Percentiles rank a stretch among this genome's conserved stretches.
Conservation (phyloP, 2,113 vertebrate genomes). For the Canis aureus region DNA sequence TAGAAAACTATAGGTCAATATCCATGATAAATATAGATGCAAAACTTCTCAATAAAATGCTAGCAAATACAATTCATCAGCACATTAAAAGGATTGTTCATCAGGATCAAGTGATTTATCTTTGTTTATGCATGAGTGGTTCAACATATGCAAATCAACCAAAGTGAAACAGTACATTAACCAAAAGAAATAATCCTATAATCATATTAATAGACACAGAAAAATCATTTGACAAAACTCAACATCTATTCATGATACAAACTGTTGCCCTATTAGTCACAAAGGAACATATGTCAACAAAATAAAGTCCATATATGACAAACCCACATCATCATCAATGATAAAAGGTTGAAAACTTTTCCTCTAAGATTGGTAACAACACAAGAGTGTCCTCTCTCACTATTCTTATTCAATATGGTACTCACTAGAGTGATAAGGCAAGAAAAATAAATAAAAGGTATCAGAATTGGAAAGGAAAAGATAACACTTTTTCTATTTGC, state of each 20-base stretch:
- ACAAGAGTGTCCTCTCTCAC: not conserved
- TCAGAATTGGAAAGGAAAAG: not conserved
- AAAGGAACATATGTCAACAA: not conserved
- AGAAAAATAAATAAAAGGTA: not conserved
- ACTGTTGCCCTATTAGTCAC: not conserved
- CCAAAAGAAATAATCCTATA: not conserved
- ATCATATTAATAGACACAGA: not conserved
- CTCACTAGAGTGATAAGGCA: not conserved
- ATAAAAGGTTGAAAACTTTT: not conserved
- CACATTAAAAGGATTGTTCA: not conserved
- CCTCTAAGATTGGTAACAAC: not conserved
- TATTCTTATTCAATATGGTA: not conserved
- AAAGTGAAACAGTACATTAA: not conserved
- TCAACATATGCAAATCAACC: not conserved
- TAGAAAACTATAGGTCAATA: not conserved
- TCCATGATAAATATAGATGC: not conserved
- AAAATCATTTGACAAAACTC: not conserved
- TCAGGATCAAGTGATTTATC: not conserved
- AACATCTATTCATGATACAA: not conserved
- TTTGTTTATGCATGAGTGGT: not conserved
- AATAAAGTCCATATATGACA: not conserved
- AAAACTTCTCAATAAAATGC: not conserved
- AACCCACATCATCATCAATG: not conserved
- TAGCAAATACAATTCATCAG: not conserved
- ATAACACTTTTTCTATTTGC: not conserved